These are phyloP conservation scores for Pseudococcus viburni DNA, from an alignment of 2,888 invertebrate genomes.

Conservation along the genomic window DNA sequence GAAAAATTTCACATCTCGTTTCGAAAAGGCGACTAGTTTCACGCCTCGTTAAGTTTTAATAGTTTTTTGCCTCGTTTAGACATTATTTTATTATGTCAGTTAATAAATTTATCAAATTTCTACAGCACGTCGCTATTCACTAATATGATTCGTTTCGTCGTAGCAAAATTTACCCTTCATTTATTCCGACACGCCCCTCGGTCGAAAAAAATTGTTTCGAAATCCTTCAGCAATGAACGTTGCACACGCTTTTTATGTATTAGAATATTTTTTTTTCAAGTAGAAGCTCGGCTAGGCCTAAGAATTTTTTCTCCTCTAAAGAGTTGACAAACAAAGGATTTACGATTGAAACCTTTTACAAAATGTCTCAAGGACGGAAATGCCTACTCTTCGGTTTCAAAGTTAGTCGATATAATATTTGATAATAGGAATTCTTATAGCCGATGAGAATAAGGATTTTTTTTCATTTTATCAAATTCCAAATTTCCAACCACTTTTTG, in stretches of 20 bases:
- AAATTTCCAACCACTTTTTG: background rate
- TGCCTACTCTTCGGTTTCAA: background rate
- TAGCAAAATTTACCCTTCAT: background rate
- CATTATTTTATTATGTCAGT: constrained; percentile 30
- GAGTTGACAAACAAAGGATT: constrained; percentile 16
- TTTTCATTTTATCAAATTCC: background rate
- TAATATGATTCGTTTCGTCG: constrained; percentile 20
- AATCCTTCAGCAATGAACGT: background rate
- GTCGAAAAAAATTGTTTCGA: background rate
- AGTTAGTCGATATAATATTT: background rate
- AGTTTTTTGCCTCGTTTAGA: constrained; percentile 43
- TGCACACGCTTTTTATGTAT: background rate
- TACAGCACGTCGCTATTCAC: constrained; percentile 30
- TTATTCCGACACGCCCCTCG: constrained; percentile 7
- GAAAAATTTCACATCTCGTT: background rate
- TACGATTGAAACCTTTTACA: background rate
- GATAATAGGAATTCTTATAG: background rate
- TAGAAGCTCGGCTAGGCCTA: background rate
- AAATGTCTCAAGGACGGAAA: constrained; percentile 29
- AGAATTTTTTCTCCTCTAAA: background rate
- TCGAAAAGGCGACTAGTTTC: background rate
- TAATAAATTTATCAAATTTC: constrained; percentile 46
- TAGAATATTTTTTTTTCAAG: background rate
- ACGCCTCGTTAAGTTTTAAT: constrained; percentile 34
- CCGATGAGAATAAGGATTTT: background rate